Conservation (phyloP, 1,140 invertebrate species). For the Delia radicum region DNA sequence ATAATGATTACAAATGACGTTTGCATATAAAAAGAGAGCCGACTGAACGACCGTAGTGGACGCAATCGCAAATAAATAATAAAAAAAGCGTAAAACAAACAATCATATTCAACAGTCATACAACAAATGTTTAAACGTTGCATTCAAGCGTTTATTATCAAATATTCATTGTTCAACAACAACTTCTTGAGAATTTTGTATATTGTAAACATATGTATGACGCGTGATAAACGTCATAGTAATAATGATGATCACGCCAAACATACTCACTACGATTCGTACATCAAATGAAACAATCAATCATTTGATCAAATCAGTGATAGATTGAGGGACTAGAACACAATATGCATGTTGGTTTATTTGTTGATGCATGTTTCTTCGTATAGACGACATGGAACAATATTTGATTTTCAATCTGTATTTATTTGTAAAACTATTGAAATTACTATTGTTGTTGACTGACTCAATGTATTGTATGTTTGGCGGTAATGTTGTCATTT, state of each 20-base stretch:
- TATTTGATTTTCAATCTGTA: slow-evolving; percentile 12
- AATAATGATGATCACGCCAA: neutral
- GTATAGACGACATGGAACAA: neutral
- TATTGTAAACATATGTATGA: neutral
- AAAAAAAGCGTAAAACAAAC: neutral
- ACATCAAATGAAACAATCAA: neutral
- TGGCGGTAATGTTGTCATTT: neutral
- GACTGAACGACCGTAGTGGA: neutral
- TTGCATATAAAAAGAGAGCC: neutral
- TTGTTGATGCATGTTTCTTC: neutral
- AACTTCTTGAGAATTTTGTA: neutral
- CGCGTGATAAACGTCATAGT: neutral
- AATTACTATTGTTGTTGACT: neutral
- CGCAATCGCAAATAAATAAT: neutral
- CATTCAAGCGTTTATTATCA: slow-evolving; percentile 4
- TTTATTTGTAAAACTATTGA: neutral
- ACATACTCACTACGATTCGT: neutral
- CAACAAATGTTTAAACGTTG: slow-evolving; percentile 10
- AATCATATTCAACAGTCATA: neutral
- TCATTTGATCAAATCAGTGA: neutral
- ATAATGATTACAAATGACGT: neutral
- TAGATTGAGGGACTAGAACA: neutral
- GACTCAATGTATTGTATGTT: neutral
- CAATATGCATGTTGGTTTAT: neutral
- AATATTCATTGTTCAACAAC: neutral